Evolutionary conservation across 1,140 invertebrate genomes (phyloP), one percentile per base, ranked within the genome.

Genomic region (Centruroides vittatus): DNA sequence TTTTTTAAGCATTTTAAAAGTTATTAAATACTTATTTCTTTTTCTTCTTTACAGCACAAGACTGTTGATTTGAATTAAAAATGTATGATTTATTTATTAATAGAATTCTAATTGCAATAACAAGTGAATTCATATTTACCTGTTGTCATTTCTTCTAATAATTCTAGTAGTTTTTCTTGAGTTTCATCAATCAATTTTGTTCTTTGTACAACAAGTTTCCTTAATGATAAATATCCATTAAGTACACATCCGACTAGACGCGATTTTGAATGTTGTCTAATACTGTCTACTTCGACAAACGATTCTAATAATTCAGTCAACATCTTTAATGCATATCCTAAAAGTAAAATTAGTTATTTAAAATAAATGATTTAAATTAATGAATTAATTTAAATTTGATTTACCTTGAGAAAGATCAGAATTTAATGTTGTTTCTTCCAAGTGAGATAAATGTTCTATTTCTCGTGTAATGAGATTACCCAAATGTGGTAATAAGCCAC

Each of bases 151-250:
- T 96, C 92, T 76, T 98, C 95, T 4, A 98, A 76, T 61, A 97
- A 78, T 71, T 94, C 92, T 0, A 98, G 76, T 10, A 98, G 75
- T 70, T 93, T 94, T 71, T 97, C 92, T 75, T 98, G 93, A 3
- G 94, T 94, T 72, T 97, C 93, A 74, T 98, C 93, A 52, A 97
- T 93, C 35, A 95, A 79, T 61, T 94, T 83, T 0, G 94, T 98
- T 60, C 94, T 78, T 74, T 98, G 93, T 55, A 98, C 89, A 11
- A 97, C 89, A 5, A 98, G 78, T 64, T 92, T 83, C 34, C 92
- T 78, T 55, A 98, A 75, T 0, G 89, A 90, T 51, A 98, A 78
- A 76, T 98, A 98, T 0, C 94, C 93, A 75, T 95, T 92, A 0
- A 98, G 78, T 7, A 93, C 85, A 63, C 89, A 84, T 50, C 89